A percentile compares a stretch with the other conserved stretches of the same genome.
Evolutionary conservation across 2,113 vertebrate genomes (phyloP).

Genomic region (Chaetodon auriga): DNA sequence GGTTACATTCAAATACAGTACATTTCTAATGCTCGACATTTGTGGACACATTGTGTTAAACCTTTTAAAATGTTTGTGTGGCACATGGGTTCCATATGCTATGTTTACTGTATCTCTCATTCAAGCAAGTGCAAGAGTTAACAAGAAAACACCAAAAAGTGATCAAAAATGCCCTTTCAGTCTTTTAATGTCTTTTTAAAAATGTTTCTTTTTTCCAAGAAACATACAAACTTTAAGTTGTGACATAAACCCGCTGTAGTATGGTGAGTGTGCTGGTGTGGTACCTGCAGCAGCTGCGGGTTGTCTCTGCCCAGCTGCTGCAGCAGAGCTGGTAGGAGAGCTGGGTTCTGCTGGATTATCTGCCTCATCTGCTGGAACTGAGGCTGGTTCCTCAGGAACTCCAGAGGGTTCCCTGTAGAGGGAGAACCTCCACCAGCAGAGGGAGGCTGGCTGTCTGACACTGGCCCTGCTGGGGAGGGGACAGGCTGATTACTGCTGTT

Average conservation of each 20-base stretch:
- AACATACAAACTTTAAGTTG: not conserved
- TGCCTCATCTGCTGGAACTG: slow-evolving; percentile 88
- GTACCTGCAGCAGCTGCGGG: slow-evolving; percentile 85
- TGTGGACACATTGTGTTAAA: too few relatives aligned
- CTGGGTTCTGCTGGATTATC: slow-evolving; percentile 87
- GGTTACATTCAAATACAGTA: too few relatives aligned
- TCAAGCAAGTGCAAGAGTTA: not conserved
- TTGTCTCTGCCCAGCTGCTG: slow-evolving; percentile 86
- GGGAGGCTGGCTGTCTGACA: slow-evolving; percentile 49
- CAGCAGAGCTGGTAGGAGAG: slow-evolving; percentile 83
- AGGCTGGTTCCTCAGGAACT: slow-evolving; percentile 86
- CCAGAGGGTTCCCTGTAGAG: slow-evolving; percentile 78
- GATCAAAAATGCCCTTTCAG: not conserved
- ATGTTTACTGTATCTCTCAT: not conserved
- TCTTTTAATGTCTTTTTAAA: not conserved
- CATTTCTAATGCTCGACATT: too few relatives aligned
- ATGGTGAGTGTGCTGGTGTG: not conserved
- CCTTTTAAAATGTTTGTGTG: not conserved
- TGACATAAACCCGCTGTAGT: not conserved
- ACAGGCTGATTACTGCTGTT: slow-evolving; percentile 1
- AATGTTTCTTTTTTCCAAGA: not conserved
- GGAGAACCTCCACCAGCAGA: slow-evolving; percentile 36
- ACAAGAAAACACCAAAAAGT: not conserved
- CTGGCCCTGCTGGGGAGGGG: slow-evolving; percentile 40
- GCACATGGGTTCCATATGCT: not conserved